These are phyloP conservation scores for Philhelius pedissequus DNA, from an alignment of 2,888 invertebrate genomes.

Conservation along the genomic window DNA sequence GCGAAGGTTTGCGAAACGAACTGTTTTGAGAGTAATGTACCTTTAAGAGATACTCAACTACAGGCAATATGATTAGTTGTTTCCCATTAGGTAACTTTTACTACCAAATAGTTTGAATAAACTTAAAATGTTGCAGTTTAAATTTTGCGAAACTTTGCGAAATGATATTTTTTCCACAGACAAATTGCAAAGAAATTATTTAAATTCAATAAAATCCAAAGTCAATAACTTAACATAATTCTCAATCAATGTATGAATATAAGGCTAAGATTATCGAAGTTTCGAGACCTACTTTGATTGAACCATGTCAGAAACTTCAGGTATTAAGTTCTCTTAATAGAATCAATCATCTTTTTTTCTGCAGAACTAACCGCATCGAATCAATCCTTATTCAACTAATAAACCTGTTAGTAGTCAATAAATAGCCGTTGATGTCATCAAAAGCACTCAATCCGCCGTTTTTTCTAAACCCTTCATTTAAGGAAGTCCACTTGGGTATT, in stretches of 20 bases:
- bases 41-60: background rate
- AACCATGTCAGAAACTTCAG: background rate
- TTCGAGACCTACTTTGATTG: background rate
- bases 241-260: too few species aligned
- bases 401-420: slow-evolving; percentile 14
- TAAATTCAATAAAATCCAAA: too few species aligned
- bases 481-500: slow-evolving; percentile 12
- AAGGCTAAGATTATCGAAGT: background rate
- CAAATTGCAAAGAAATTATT: too few species aligned
- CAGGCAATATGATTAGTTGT: too few species aligned
- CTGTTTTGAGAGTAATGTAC: too few species aligned
- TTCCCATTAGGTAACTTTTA: too few species aligned
- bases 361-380: background rate
- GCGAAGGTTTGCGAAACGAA: background rate
- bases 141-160: too few species aligned
- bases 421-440: background rate
- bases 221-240: background rate
- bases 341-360: background rate
- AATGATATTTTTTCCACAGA: too few species aligned
- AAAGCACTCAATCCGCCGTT: background rate
- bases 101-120: too few species aligned
- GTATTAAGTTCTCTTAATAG: background rate
- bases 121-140: too few species aligned
- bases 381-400: background rate
- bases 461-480: slow-evolving; percentile 45